phyloP scores from a whole-genome alignment of 2,888 invertebrate genomes.

The Argynnis bischoffii region DNA sequence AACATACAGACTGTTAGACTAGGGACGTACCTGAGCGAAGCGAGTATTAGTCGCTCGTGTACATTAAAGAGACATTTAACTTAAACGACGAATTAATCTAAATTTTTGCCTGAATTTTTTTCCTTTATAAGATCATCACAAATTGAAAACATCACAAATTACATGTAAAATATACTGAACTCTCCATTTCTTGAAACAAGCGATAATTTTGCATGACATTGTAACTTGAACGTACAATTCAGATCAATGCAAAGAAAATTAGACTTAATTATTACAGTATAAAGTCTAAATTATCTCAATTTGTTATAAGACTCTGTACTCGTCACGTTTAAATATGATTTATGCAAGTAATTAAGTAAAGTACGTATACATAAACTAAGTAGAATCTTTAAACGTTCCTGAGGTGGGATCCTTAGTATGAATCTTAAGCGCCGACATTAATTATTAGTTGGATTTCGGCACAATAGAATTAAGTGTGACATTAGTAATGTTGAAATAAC shows the following conservation, averaged over 20 bases:
- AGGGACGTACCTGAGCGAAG: no score
- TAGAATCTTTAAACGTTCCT: slow-evolving; percentile 74
- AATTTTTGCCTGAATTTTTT: not conserved
- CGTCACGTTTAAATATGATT: slow-evolving; percentile 81
- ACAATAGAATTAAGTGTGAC: slow-evolving; percentile 15
- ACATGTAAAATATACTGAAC: not conserved
- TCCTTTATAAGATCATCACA: slow-evolving; percentile 23
- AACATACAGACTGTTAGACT: no score
- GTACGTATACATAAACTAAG: slow-evolving; percentile 74
- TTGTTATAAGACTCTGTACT: slow-evolving; percentile 51
- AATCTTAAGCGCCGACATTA: slow-evolving; percentile 48
- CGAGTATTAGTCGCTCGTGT: no score
- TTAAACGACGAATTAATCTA: no score
- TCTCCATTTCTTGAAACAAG: not conserved
- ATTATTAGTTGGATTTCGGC: slow-evolving; percentile 46
- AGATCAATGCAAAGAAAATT: slow-evolving; percentile 9
- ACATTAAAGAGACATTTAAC: no score
- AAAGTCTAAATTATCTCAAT: slow-evolving; percentile 6
- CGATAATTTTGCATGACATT: slow-evolving; percentile 19
- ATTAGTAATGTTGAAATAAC: slow-evolving; percentile 4
- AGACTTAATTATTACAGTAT: not conserved
- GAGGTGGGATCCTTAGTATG: slow-evolving; percentile 55
- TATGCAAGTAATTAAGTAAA: slow-evolving; percentile 81
- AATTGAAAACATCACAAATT: not conserved
- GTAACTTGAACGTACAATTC: not conserved